Percentiles rank a stretch among this genome's conserved stretches.
These are phyloP conservation scores for Adoxophyes honmai DNA, from an alignment of 1,140 invertebrate species.

Conservation along the genomic window DNA sequence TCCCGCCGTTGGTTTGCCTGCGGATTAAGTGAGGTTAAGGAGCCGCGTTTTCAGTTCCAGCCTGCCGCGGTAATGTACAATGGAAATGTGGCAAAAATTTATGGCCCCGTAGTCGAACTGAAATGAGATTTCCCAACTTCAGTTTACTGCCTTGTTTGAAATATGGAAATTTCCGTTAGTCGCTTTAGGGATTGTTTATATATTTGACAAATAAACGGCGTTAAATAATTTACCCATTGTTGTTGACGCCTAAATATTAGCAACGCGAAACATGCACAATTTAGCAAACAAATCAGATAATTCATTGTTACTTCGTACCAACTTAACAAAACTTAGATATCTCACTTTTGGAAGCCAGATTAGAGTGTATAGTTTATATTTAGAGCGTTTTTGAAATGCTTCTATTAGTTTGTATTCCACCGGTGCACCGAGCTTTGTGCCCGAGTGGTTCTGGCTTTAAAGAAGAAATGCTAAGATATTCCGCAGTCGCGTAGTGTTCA, in stretches of 20 bases:
- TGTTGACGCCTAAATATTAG: background rate
- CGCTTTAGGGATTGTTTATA: background rate
- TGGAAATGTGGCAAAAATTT: constrained; percentile 16
- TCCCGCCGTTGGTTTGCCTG: constrained; percentile 27
- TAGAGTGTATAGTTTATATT: background rate
- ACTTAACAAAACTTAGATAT: no score
- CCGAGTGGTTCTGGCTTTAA: constrained; percentile 7
- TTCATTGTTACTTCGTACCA: no score
- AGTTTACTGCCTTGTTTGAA: constrained; percentile 7
- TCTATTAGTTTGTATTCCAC: background rate
- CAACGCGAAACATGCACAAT: no score
- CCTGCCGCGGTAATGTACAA: constrained; percentile 16
- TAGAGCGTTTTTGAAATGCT: background rate
- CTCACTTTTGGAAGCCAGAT: no score
- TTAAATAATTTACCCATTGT: background rate
- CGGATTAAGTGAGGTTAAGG: constrained; percentile 31
- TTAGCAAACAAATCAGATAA: no score
- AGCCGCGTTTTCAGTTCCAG: constrained; percentile 23
- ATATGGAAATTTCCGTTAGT: constrained; percentile 7
- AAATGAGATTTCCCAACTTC: constrained; percentile 12
- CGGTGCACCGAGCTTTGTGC: background rate
- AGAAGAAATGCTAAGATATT: background rate
- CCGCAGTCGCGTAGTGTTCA: background rate
- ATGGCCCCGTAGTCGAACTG: background rate
- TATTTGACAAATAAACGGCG: background rate